Evolutionary conservation across 1,140 invertebrate species (phyloP), one percentile per base, ranked within the genome.

Genomic region (Dendrolimus punctatus): DNA sequence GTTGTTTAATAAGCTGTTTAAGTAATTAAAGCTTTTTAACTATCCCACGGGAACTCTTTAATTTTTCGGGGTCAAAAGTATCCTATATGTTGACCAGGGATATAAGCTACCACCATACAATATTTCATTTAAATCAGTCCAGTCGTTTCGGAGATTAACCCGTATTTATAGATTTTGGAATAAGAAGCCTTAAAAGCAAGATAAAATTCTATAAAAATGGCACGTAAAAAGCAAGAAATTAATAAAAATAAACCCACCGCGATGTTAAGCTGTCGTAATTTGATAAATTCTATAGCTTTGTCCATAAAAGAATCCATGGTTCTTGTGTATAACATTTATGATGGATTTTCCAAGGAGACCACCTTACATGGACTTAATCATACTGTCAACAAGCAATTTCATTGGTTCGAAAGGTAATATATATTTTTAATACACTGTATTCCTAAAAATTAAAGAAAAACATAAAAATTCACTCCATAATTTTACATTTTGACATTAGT

Each of bases 301-400:
- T 68, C 60, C 0, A 71, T 60, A 2, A 73, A 40, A 10, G 51
- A 45, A 4, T 76, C 77, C 76, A 80, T 82, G 1, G 42, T 62
- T 6, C 51, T 62, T 5, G 42, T 56, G 4, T 68, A 67, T 55
- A 51, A 64, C 2, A 46, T 73, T 2, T 80, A 82, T 56, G 57
- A 56, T 0, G 53, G 55, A 6, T 87, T 85, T 58, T 83, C 80
- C 60, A 59, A 71, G 42, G 78, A 85, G 45, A 84, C 84, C 8
- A 79, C 76, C 0, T 54, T 87, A 65, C 84, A 87, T 52, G 84
- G 84, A 9, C 57, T 85, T 6, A 81, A 76, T 43, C 80, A 85
- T 76, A 81, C 80, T 66, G 84, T 87, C 4, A 61, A 76, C 6
- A 56, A 49, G 4, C 68, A 78, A 53, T 62, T 80, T 5, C 75